These are phyloP conservation scores for Ornithoptera priamus DNA, from an alignment of 2,888 invertebrate genomes.

Conservation along the genomic window DNA sequence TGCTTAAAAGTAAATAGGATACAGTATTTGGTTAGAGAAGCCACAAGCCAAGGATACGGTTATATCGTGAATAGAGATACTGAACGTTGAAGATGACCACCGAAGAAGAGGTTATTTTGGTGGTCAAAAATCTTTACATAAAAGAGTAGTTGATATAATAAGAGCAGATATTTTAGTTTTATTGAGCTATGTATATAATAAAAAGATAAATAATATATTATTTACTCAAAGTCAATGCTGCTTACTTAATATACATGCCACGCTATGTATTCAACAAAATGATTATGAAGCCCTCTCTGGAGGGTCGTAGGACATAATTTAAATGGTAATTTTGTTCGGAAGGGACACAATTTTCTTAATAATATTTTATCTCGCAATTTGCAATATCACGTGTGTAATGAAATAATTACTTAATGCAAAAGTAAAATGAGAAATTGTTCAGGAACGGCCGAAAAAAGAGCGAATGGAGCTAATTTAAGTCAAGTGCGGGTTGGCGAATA, in stretches of 20 bases:
- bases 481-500: too few species aligned
- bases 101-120: too few species aligned
- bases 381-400: background rate
- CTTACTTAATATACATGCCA: background rate
- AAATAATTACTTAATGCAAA: background rate
- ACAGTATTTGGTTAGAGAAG: too few species aligned
- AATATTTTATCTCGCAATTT: background rate
- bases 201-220: background rate
- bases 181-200: background rate
- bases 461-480: too few species aligned
- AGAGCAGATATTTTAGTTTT: background rate
- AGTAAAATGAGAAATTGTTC: too few species aligned
- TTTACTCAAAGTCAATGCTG: background rate
- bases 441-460: too few species aligned
- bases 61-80: too few species aligned
- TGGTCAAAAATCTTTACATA: too few species aligned
- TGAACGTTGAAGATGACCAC: too few species aligned
- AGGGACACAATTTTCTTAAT: constrained; percentile 4
- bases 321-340: constrained; percentile 13
- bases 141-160: too few species aligned
- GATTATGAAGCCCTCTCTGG: background rate
- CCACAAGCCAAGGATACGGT: too few species aligned
- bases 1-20: too few species aligned
- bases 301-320: constrained; percentile 5
- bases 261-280: background rate